These are phyloP conservation scores for Gobiocypris rarus DNA, from an alignment of 2,113 vertebrate species.

Conservation along the genomic window DNA sequence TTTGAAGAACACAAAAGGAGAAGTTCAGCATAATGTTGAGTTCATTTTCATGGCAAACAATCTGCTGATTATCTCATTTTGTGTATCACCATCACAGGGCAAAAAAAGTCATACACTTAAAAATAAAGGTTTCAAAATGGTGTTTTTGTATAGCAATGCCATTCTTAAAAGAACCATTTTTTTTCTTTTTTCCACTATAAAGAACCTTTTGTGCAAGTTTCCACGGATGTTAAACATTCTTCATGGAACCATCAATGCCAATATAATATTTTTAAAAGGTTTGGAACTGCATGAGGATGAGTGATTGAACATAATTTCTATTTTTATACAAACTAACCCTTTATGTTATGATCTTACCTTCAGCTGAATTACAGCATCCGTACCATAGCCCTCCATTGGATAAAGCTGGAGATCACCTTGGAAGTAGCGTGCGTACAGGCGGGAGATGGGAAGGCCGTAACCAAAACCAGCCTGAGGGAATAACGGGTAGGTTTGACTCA, in stretches of 20 bases:
- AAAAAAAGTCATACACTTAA: too few species aligned
- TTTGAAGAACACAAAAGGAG: background rate
- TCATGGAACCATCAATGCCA: too few species aligned
- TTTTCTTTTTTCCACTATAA: too few species aligned
- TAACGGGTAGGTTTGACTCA: background rate
- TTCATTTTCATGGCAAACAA: background rate
- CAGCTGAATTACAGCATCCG: conserved; percentile 84
- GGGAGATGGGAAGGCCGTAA: conserved; percentile 87
- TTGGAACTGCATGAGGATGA: background rate
- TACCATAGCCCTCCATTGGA: conserved; percentile 88
- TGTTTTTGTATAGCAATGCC: too few species aligned
- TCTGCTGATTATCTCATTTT: too few species aligned
- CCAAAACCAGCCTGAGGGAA: conserved; percentile 83
- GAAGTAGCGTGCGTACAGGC: conserved; percentile 90
- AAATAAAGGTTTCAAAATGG: too few species aligned
- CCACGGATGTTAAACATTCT: too few species aligned
- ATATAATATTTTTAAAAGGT: too few species aligned
- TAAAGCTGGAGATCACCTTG: conserved; percentile 89
- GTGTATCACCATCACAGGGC: too few species aligned
- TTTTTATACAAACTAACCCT: background rate
- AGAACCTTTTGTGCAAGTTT: too few species aligned
- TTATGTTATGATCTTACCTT: conserved; percentile 73
- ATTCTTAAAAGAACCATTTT: too few species aligned
- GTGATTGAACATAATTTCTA: background rate
- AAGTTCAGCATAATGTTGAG: background rate